These are phyloP conservation scores for Halictus quadricinctus DNA, from an alignment of 2,888 invertebrate genomes.

Conservation along the genomic window DNA sequence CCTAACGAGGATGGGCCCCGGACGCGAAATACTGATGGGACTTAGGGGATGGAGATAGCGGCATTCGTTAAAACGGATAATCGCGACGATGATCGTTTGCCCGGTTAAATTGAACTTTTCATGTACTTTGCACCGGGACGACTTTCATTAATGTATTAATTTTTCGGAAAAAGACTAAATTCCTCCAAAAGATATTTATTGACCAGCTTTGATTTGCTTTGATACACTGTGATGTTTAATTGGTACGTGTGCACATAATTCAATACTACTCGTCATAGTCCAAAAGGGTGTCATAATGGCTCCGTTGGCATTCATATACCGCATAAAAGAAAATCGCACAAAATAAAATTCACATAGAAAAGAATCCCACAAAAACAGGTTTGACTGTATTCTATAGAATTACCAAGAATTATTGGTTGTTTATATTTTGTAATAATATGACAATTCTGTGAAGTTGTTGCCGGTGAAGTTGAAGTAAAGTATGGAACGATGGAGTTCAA, in stretches of 20 bases:
- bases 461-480: too few species aligned
- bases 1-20: slow-evolving; percentile 2
- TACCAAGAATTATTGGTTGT: neutral
- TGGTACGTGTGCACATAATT: neutral
- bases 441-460: too few species aligned
- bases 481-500: too few species aligned
- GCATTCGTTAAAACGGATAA: neutral
- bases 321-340: too few species aligned
- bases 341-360: too few species aligned
- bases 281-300: too few species aligned
- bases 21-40: neutral
- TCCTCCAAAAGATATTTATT: neutral
- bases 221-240: neutral
- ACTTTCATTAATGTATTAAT: neutral
- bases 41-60: neutral
- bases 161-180: neutral
- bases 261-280: too few species aligned
- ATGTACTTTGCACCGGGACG: neutral
- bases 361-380: too few species aligned
- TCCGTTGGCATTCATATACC: too few species aligned
- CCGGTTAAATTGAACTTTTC: neutral
- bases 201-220: too few species aligned
- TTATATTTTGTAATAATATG: neutral
- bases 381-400: too few species aligned
- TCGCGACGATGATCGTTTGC: neutral